A percentile compares a stretch with the other conserved stretches of the same genome.
These are phyloP conservation scores for Flexamia atlantica DNA, from an alignment of 2,888 invertebrate species.

Conservation along the genomic window DNA sequence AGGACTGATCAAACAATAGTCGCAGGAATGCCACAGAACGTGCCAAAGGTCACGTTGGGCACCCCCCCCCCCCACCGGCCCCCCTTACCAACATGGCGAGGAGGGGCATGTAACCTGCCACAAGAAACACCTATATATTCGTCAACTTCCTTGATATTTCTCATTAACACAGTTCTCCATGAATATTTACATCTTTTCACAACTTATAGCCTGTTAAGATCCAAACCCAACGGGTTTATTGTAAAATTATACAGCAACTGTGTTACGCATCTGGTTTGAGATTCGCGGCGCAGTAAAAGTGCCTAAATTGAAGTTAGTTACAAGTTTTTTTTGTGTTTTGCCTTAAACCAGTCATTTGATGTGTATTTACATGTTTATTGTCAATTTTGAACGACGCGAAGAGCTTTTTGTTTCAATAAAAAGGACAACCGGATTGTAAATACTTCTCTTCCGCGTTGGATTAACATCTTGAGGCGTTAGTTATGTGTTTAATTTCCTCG, in stretches of 20 bases:
- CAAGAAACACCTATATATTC: not conserved
- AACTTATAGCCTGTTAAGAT: not conserved
- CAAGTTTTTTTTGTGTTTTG: not conserved
- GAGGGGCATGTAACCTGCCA: not conserved
- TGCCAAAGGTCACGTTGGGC: conserved; percentile 1
- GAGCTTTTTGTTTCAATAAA: not conserved
- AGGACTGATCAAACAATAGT: not conserved
- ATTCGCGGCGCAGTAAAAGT: not conserved
- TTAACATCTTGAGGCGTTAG: not conserved
- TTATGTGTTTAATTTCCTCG: not conserved
- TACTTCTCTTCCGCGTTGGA: not conserved
- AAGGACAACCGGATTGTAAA: conserved; percentile 11
- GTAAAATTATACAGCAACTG: not conserved
- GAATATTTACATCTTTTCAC: conserved; percentile 11
- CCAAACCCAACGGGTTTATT: conserved; percentile 6
- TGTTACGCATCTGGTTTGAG: not conserved
- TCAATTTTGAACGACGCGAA: not conserved
- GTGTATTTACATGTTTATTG: conserved; percentile 20
- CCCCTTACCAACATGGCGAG: no score
- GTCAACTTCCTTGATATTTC: conserved; percentile 1
- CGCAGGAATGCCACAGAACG: not conserved
- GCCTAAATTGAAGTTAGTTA: not conserved
- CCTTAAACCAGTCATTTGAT: not conserved
- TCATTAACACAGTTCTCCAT: not conserved
- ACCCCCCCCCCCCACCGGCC: not conserved